A percentile compares a stretch with the other conserved stretches of the same genome.
Evolutionary conservation across 2,888 invertebrate species (phyloP).

Genomic region (Cerceris rybyensis): DNA sequence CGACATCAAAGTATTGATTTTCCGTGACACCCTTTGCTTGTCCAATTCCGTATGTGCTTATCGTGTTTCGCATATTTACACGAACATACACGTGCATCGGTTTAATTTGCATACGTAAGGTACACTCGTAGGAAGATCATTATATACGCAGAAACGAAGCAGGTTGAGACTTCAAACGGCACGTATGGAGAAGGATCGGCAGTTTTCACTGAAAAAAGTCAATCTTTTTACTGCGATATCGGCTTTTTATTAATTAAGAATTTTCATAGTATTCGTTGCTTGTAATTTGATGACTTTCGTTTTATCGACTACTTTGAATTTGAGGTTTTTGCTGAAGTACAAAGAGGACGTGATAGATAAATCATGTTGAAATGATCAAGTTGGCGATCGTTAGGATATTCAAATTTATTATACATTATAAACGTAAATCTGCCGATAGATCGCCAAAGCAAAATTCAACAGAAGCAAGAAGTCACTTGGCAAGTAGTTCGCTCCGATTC

Average conservation of each 20-base stretch:
- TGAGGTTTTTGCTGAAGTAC: no score
- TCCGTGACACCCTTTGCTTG: constrained; percentile 18
- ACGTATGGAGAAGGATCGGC: not conserved
- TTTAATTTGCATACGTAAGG: constrained; percentile 9
- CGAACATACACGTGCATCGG: not conserved
- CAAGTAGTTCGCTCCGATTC: no score
- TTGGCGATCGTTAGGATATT: no score
- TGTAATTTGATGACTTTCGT: no score
- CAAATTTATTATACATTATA: no score
- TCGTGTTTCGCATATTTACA: constrained; percentile 24
- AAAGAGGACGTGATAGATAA: no score
- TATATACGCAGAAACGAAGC: not conserved
- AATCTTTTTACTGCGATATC: not conserved
- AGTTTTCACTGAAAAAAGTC: not conserved
- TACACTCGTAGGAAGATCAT: not conserved
- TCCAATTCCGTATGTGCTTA: constrained; percentile 9
- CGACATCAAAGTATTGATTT: constrained; percentile 33
- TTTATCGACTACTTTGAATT: no score
- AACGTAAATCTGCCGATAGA: no score
- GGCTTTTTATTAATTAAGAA: not conserved
- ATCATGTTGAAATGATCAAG: no score
- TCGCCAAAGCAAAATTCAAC: no score
- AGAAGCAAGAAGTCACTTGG: no score
- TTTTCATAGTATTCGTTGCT: not conserved
- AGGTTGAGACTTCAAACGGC: not conserved